Percentiles rank a stretch among this genome's conserved stretches.
Evolutionary conservation across 2,113 vertebrate genomes (phyloP).

Genomic region (Shinisaurus crocodilurus): DNA sequence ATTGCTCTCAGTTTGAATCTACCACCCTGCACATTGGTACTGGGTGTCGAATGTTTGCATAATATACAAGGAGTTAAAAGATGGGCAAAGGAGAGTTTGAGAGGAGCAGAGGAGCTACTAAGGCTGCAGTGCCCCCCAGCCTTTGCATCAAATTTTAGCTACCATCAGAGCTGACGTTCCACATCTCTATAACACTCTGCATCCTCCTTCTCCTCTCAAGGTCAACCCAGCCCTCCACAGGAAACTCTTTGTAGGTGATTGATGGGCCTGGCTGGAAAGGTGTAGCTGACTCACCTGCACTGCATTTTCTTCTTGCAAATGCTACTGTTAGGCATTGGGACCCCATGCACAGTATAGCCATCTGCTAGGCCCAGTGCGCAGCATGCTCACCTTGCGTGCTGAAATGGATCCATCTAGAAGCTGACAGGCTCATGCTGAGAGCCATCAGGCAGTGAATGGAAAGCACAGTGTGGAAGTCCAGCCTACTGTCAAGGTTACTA

Average conservation of each 20-base stretch:
- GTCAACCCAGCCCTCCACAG: neutral
- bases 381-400: conserved; percentile 21
- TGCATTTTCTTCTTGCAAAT: neutral
- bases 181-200: neutral
- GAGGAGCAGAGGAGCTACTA: neutral
- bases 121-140: neutral
- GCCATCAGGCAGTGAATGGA: neutral
- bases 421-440: neutral
- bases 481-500: neutral
- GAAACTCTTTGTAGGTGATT: conserved; percentile 1
- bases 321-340: neutral
- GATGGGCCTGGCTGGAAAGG: conserved; percentile 18
- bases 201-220: neutral
- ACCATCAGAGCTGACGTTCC: neutral
- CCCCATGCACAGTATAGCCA: conserved; percentile 27
- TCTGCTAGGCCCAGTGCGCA: conserved; percentile 30
- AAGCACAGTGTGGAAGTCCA: neutral
- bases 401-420: conserved; percentile 32
- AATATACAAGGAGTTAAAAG: neutral
- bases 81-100: neutral
- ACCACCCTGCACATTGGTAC: neutral
- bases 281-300: neutral
- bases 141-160: neutral
- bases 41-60: neutral
- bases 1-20: neutral